These are phyloP conservation scores for Oryzaephilus surinamensis DNA, from an alignment of 1,140 invertebrate species.

Conservation along the genomic window DNA sequence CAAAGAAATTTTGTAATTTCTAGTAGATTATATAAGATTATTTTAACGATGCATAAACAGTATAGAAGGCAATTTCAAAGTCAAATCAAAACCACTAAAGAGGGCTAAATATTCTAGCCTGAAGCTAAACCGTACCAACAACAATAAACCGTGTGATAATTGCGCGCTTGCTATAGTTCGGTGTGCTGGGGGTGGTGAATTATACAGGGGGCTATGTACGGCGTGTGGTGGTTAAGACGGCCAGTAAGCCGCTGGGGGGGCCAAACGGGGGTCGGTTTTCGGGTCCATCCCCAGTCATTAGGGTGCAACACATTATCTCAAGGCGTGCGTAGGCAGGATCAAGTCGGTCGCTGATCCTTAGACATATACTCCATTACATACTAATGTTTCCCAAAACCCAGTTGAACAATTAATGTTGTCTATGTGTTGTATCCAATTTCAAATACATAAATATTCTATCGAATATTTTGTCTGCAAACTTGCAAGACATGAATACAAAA, in stretches of 20 bases:
- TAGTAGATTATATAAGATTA: conserved; percentile 17
- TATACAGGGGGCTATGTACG: conserved; percentile 3
- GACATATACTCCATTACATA: conserved; percentile 34
- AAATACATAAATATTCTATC: no score
- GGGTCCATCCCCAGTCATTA: conserved; percentile 31
- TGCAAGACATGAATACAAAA: no score
- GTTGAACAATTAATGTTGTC: no score
- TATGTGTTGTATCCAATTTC: no score
- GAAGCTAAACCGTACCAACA: conserved; percentile 27
- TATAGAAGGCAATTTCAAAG: conserved; percentile 31
- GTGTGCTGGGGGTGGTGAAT: conserved; percentile 7
- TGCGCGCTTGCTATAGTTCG: no score
- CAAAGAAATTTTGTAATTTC: no score
- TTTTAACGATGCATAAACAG: conserved; percentile 23
- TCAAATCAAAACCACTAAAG: conserved; percentile 34
- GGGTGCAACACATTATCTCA: conserved; percentile 33
- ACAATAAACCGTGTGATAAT: conserved; percentile 33
- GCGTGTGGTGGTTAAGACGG: conserved; percentile 22
- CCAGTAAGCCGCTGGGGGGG: conserved; percentile 21
- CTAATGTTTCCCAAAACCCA: conserved; percentile 26
- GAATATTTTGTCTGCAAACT: no score
- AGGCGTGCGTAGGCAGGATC: conserved; percentile 33
- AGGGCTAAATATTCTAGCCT: conserved; percentile 29
- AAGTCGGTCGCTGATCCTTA: conserved; percentile 30
- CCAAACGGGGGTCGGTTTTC: conserved; percentile 11